These are phyloP conservation scores for Sepioteuthis lessoniana DNA, from an alignment of 2,888 invertebrate species.

Conservation along the genomic window DNA sequence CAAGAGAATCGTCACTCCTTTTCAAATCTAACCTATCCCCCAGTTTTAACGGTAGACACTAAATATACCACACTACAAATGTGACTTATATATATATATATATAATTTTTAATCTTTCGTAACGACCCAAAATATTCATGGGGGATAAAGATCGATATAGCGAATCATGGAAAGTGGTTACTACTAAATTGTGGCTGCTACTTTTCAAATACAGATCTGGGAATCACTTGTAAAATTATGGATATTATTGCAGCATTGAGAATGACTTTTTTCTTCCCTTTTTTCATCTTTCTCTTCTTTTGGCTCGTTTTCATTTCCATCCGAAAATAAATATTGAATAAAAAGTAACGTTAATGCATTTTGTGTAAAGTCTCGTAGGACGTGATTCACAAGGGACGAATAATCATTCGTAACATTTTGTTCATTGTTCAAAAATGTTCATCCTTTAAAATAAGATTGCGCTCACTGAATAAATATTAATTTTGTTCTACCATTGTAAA, in stretches of 20 bases:
- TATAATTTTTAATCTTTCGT: neutral
- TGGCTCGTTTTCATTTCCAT: neutral
- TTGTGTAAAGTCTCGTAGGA: neutral
- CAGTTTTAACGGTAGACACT: no score
- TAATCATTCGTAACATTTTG: neutral
- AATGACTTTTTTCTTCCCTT: neutral
- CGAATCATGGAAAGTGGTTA: neutral
- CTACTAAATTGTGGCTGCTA: neutral
- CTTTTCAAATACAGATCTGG: neutral
- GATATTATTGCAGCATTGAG: neutral
- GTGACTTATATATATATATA: no score
- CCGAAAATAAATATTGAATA: neutral
- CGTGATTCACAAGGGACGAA: neutral
- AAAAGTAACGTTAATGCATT: neutral
- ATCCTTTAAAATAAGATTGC: neutral
- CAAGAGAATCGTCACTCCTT: no score
- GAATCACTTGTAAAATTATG: neutral
- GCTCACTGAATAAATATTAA: neutral
- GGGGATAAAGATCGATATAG: neutral
- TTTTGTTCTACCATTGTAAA: no score
- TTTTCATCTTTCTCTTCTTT: neutral
- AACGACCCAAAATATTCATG: neutral
- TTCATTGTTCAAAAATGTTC: neutral
- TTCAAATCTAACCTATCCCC: no score
- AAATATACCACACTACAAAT: no score